Percentiles rank a stretch among this genome's conserved stretches.
Conservation (phyloP, 2,113 vertebrate species). For the Scytalopus superciliaris region DNA sequence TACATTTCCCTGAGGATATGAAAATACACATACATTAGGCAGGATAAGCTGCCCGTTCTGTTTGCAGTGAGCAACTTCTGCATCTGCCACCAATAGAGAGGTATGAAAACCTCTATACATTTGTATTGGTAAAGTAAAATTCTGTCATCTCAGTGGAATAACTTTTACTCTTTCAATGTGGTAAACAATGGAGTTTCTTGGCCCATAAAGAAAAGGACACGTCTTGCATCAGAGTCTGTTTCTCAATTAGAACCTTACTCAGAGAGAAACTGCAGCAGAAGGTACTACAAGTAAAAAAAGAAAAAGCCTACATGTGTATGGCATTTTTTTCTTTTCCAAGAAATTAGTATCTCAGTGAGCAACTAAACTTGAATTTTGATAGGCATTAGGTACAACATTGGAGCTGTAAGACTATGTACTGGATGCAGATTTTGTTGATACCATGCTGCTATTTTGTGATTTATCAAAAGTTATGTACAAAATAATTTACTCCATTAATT, state of each 20-base stretch:
- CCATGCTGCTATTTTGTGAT: not conserved
- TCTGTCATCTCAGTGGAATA: not conserved
- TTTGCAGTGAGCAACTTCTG: not conserved
- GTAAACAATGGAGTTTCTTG: not conserved
- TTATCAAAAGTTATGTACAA: not conserved
- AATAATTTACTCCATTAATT: not conserved
- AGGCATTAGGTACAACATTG: not conserved
- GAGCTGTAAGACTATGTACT: not conserved
- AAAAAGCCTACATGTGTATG: not conserved
- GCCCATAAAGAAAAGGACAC: not conserved
- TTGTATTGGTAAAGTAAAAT: not conserved
- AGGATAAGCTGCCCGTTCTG: not conserved
- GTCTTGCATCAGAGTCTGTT: fast-evolving
- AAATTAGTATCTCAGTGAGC: not conserved
- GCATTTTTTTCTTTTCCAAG: not conserved
- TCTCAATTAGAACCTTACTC: not conserved
- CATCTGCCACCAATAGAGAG: not conserved
- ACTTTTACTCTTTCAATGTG: not conserved
- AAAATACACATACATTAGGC: not conserved
- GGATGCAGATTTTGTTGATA: not conserved
- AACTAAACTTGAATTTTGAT: not conserved
- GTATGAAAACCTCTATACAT: not conserved
- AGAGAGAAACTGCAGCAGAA: not conserved
- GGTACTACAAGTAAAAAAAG: not conserved
- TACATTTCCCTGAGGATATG: not conserved